phyloP scores from a whole-genome alignment of 2,113 vertebrate genomes.

The Todiramphus chloris region DNA sequence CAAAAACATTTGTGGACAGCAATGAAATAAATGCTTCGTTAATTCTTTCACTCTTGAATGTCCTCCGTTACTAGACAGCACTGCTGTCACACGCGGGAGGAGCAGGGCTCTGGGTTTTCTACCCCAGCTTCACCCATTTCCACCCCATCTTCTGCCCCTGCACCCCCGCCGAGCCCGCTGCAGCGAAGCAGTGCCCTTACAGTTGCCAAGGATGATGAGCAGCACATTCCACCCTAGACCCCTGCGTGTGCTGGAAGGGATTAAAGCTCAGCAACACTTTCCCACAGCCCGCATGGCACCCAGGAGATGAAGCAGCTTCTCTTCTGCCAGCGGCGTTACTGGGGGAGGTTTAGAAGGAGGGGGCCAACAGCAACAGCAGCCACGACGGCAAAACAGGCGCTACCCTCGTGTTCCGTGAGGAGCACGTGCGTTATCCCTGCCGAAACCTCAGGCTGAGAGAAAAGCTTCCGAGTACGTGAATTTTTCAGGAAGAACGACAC shows the following conservation, averaged over 20 bases:
- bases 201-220: neutral
- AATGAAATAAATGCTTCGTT: neutral
- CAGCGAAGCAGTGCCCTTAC: neutral
- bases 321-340: neutral
- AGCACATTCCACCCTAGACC: neutral
- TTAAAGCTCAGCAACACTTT: neutral
- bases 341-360: neutral
- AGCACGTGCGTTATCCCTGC: neutral
- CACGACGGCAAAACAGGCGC: neutral
- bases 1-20: neutral
- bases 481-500: constrained; percentile 37
- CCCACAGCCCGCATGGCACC: neutral
- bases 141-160: neutral
- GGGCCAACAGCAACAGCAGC: neutral
- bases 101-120: neutral
- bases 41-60: neutral
- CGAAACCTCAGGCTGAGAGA: constrained; percentile 29
- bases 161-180: neutral
- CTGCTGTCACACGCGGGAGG: too few species aligned
- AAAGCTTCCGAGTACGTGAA: constrained; percentile 28
- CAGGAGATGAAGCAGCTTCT: neutral
- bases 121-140: neutral
- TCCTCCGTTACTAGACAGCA: neutral
- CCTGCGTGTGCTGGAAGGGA: neutral
- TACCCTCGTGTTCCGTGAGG: neutral